Evolutionary conservation across 1,140 invertebrate species (phyloP), one percentile per base, ranked within the genome.

Genomic region (Diploscapter pachys): DNA sequence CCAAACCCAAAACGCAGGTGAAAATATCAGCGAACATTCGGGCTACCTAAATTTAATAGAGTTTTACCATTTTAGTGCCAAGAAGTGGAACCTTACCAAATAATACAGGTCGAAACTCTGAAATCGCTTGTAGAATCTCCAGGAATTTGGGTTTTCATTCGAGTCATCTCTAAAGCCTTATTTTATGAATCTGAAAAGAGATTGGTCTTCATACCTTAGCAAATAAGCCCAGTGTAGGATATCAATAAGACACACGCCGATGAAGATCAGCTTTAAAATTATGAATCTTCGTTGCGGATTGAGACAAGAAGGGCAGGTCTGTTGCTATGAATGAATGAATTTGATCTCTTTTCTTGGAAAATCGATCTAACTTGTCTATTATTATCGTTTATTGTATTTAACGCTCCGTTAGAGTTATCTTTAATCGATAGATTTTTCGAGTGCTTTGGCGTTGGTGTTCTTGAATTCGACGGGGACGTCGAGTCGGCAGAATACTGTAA

Each of bases 201-300:
- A 76, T 51, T 48, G 53, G 31, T 9, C 8, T 4, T 31, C 50
- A 50, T 52, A 77, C 73, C 73, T 48, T 59, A 79, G 62, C 5
- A 79, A 61, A 68, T 79, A 79, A 4, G 77, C 77, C 78, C 78
- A 79, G 50, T 79, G 78, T 48, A 79, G 61, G 8, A 76, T 79
- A 59, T 79, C 78, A 4, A 78, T 68, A 49, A 79, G 63, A 65
- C 78, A 79, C 55, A 79, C 53, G 11, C 71, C n/a, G 13, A 69
- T 52, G 73, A 79, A 79, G n/a, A 74, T 57, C 11, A 64, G 57
- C 63, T 74, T 74, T 56, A 74, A 67, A 31, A 74, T 51, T n/a
- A 57, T 57, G 11, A 74, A 74, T 2, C 64, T 65, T 54, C 63
- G 64, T 8, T 65, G 64, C 49, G 73, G 73, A 69, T 74, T 74